Conservation (phyloP, 2,888 invertebrate species). For the Taenaris catops region DNA sequence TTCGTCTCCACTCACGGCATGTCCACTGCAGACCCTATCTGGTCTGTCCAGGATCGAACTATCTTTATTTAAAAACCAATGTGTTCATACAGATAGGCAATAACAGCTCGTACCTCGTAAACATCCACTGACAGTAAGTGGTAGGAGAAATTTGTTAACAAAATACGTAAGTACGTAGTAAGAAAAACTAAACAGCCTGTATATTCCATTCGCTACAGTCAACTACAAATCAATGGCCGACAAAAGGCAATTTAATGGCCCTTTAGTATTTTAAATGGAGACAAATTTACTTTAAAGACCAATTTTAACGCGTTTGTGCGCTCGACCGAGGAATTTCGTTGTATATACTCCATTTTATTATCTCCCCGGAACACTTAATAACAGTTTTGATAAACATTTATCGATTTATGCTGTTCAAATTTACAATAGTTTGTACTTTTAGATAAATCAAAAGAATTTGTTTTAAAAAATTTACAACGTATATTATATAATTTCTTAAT, state of each 20-base stretch:
- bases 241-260: conserved; percentile 62
- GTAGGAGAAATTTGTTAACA: too few relatives aligned
- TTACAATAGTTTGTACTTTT: too few relatives aligned
- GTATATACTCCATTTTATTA: conserved; percentile 19
- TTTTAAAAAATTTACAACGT: too few relatives aligned
- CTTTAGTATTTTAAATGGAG: conserved; percentile 64
- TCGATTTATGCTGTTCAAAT: conserved; percentile 7
- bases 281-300: conserved; percentile 68
- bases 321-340: conserved; percentile 38
- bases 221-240: conserved; percentile 63
- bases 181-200: conserved; percentile 39
- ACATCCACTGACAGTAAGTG: too few relatives aligned
- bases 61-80: too few relatives aligned
- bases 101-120: too few relatives aligned
- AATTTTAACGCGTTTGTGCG: conserved; percentile 43
- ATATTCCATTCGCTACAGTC: conserved; percentile 35
- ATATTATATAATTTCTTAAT: too few relatives aligned
- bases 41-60: too few relatives aligned
- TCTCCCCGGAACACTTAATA: conserved; percentile 12
- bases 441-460: too few relatives aligned
- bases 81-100: too few relatives aligned
- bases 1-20: too few relatives aligned
- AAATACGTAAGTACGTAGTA: conserved; percentile 5
- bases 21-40: too few relatives aligned
- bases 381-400: conserved; percentile 12